These are phyloP conservation scores for Nemapogon koenigi DNA, from an alignment of 2,888 invertebrate genomes.

Conservation along the genomic window DNA sequence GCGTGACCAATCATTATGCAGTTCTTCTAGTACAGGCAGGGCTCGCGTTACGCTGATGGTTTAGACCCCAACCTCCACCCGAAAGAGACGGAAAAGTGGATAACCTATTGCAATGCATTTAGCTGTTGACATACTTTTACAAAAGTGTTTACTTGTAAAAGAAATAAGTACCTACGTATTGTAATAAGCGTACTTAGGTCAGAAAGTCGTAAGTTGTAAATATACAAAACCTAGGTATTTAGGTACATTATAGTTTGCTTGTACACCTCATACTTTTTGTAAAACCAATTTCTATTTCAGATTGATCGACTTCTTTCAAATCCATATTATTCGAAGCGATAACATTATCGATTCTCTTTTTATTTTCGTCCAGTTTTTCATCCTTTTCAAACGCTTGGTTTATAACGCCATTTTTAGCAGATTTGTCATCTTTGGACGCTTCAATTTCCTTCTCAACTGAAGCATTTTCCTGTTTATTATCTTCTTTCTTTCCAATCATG, in stretches of 20 bases:
- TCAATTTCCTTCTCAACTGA: slow-evolving; percentile 20
- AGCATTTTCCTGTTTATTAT: slow-evolving; percentile 19
- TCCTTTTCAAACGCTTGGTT: slow-evolving; percentile 53
- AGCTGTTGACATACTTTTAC: too few species aligned
- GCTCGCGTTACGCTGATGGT: too few species aligned
- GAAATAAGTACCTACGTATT: too few species aligned
- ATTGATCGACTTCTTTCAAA: slow-evolving; percentile 24
- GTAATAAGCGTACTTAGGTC: too few species aligned
- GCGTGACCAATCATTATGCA: too few species aligned
- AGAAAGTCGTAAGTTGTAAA: too few species aligned
- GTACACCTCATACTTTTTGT: slow-evolving; percentile 47
- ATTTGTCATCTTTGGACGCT: slow-evolving; percentile 21
- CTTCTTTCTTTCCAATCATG: slow-evolving; percentile 27
- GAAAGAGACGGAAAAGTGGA: too few species aligned
- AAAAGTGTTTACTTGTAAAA: too few species aligned
- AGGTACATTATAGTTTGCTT: slow-evolving; percentile 30
- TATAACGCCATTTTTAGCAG: slow-evolving; percentile 33
- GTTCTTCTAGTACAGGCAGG: too few species aligned
- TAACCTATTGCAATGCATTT: too few species aligned
- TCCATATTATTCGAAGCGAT: slow-evolving; percentile 15
- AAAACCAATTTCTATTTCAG: slow-evolving; percentile 47
- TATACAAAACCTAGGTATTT: too few species aligned
- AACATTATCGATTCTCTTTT: slow-evolving; percentile 20
- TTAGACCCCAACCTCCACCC: too few species aligned
- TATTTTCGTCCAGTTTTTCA: slow-evolving; percentile 30